Conservation (phyloP, 2,888 invertebrate genomes). For the Ormyrus pomaceus region DNA sequence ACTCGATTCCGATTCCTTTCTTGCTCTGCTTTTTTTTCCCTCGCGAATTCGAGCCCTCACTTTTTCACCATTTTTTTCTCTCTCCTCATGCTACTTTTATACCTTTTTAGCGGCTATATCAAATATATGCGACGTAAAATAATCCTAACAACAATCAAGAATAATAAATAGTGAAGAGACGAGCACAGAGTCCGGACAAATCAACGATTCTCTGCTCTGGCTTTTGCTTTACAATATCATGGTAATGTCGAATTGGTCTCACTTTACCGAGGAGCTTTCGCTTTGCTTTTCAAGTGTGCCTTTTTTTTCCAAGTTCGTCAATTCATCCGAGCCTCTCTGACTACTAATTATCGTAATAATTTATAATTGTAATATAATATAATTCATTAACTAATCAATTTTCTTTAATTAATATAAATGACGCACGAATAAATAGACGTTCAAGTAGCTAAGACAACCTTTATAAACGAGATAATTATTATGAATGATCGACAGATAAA, state of each 20-base stretch:
- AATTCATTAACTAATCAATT: slow-evolving; percentile 50
- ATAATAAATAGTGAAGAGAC: slow-evolving; percentile 55
- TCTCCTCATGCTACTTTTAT: slow-evolving; percentile 48
- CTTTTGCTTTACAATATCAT: slow-evolving; percentile 19
- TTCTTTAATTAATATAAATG: slow-evolving; percentile 40
- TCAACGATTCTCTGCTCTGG: slow-evolving; percentile 34
- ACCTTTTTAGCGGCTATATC: slow-evolving; percentile 52
- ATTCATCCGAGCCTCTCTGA: slow-evolving; percentile 56
- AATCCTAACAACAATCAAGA: slow-evolving; percentile 55
- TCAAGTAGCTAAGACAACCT: slow-evolving; percentile 53
- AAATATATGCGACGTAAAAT: slow-evolving; percentile 54
- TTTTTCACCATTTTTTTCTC: slow-evolving; percentile 15
- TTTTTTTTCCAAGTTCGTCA: slow-evolving; percentile 32
- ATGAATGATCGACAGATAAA: slow-evolving; percentile 49
- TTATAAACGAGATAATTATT: slow-evolving; percentile 41
- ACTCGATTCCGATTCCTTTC: slow-evolving; percentile 23
- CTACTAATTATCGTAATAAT: slow-evolving; percentile 55
- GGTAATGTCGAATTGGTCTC: slow-evolving; percentile 41
- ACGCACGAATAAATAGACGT: slow-evolving; percentile 53
- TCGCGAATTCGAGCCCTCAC: slow-evolving; percentile 17
- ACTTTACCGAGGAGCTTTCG: slow-evolving; percentile 27
- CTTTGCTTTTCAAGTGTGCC: slow-evolving; percentile 29
- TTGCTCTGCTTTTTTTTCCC: background rate
- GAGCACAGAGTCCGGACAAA: slow-evolving; percentile 55
- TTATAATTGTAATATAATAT: slow-evolving; percentile 55